Evolutionary conservation across 2,888 invertebrate species (phyloP), one percentile per base, ranked within the genome.

Genomic region (Cotesia congregata): DNA sequence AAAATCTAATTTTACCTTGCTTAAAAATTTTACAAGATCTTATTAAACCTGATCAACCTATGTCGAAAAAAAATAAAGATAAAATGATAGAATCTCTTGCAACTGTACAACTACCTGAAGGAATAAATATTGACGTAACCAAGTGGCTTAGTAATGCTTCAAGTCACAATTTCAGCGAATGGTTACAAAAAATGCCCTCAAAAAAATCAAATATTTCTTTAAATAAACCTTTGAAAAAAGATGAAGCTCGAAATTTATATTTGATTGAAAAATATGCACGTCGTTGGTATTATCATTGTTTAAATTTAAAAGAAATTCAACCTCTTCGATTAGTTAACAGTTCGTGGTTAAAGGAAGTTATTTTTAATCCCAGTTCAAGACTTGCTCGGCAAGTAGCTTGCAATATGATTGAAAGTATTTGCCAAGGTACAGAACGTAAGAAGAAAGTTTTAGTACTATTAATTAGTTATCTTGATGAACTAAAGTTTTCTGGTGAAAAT

Each of bases 1-100:
- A 97, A 86, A 95, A 96, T 78, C 95, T 98, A 17, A 95, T 97
- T 79, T 91, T 98, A 80, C 98, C 98, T 0, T 98, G 98, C 89
- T 91, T 98, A 79, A 95, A 97, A 82, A 98, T 98, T 83, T 93
- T 98, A 89, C 95, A 96, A 85, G 93, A 94, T 78, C 90, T 97
- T 12, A 95, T 97, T 88, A 93, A 93, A 83, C 94, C 94, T 0
- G 91, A 91, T 7, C 90, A 92, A 76, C 91, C 91, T 0, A 86
- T 90, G 5, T 91, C 91, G 6, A 92, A 92, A 84, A 90, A 91
- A 70, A 91, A 92, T 82, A 92, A 92, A 86, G 92, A 92, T 82
- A 90, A 92, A 80, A 89, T 90, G 12, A 88, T 91, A 0, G 91
- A 91, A 12, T 91, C 91, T 20, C 82, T 92, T 20, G 91, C 92